These are phyloP conservation scores for Ceratina japonica DNA, from an alignment of 1,140 invertebrate genomes.

Conservation along the genomic window DNA sequence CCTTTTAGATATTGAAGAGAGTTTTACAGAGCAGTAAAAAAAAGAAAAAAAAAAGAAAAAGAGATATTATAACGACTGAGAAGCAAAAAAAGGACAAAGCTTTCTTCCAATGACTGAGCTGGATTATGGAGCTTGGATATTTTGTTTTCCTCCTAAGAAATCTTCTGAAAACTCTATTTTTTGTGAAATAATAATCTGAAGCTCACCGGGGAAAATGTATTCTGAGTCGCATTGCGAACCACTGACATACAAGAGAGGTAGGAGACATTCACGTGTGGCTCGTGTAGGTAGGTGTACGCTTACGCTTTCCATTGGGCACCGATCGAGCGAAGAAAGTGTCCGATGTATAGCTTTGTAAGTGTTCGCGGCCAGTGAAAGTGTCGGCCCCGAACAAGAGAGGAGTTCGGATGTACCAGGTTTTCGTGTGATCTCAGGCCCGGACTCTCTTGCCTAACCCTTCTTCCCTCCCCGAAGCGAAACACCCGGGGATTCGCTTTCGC, in stretches of 20 bases:
- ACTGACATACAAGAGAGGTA: slow-evolving; percentile 16
- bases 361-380: slow-evolving; percentile 72
- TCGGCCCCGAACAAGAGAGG: slow-evolving; percentile 57
- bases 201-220: too few relatives aligned
- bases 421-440: slow-evolving; percentile 35
- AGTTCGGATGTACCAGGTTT: slow-evolving; percentile 44
- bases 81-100: too few relatives aligned
- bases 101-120: too few relatives aligned
- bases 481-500: background rate
- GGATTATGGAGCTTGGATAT: too few relatives aligned
- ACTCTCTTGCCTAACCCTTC: background rate
- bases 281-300: slow-evolving; percentile 37
- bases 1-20: too few relatives aligned
- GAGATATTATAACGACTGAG: too few relatives aligned
- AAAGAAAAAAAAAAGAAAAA: too few relatives aligned
- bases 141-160: too few relatives aligned
- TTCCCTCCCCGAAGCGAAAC: too few relatives aligned
- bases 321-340: slow-evolving; percentile 78
- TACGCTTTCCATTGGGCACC: slow-evolving; percentile 75
- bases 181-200: background rate
- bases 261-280: slow-evolving; percentile 28
- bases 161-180: background rate
- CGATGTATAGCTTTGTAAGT: slow-evolving; percentile 60
- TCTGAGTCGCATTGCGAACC: background rate
- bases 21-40: too few relatives aligned